Base-by-base conservation (phyloP, 2,888 invertebrate genomes). In the Drosophila fungiperda region DNA sequence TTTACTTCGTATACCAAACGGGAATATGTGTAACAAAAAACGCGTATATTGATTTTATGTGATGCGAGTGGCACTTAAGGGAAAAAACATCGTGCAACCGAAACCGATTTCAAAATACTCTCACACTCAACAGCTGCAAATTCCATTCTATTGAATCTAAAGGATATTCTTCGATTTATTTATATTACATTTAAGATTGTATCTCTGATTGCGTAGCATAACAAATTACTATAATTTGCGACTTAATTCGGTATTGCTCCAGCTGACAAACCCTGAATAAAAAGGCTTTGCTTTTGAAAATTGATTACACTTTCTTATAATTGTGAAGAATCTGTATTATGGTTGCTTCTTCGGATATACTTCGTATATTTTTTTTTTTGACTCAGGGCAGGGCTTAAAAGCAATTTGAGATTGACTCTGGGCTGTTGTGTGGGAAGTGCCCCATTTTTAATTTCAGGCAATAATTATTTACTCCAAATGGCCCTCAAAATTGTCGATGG, bases 371-470 rank as follows among this genome's bases (percentile, higher is more conserved):
- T 8, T 20, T 2, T 12, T 20, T 40, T 12, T 2, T 23, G 20
- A 52, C 52, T 53, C 35, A 45, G 15, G 49, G 49, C 38, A 9
- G 3, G 38, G 20, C 33, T 68, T 54, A 65, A 68, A 65, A 49
- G 61, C 68, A 63, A 58, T 68, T 77, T 73, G 61, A 59, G 61
- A 40, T 78, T 61, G n/a, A n/a, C 23, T 50, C 50, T 62, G 48
- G 48, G 33, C 49, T 57, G 63, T 52, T 32, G 63, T 66, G 58
- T 61, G 59, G 68, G 54, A 55, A 20, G 59, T 23, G 59, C 58
- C 73, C 68, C 80, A 79, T 78, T 86, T 86, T 86, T 80, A 80
- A 86, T 86, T 88, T 78, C 67, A 70, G 72, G 67, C 63, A 63
- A 68, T 78, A 86, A 86, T 82, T 86, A 78, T 66, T 62, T 68